Base-by-base conservation (phyloP, 1,140 invertebrate species). In the Arctopsyche grandis region DNA sequence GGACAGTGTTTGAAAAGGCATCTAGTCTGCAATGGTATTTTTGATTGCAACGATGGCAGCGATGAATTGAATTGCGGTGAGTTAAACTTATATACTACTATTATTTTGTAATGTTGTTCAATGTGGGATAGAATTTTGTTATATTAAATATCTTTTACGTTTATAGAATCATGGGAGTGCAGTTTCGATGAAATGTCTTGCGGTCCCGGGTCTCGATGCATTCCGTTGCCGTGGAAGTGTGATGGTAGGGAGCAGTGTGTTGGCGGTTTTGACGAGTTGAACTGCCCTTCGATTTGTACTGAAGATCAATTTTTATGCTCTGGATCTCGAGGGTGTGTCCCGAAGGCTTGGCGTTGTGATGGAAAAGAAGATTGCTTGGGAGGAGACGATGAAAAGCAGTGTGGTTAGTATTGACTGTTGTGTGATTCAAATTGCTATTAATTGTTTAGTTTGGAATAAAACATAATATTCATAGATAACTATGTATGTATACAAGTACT, bases 291-390 rank as follows among this genome's bases (percentile, higher is more conserved):
- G 58, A 87, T 86, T 56, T 92, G 91, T 81, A 86, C 85, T 0
- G 90, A 91, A 70, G 85, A 91, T 75, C 88, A 91, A 81, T 92
- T 90, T 82, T 85, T 90, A 0, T 92, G 91, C 80, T 85, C 88
- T 0, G 87, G 77, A 19, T 90, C 89, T 0, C 94, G 91, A 58
- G 94, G 94, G 5, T 93, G 92, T 83, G 90, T 93, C 79, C 82
- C 88, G 74, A 78, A 83, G 66, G 85, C 85, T 7, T 90, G 89
- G 89, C 85, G 90, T 21, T 98, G 96, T 85, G 95, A 97, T 85
- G 94, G 94, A 0, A 92, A 94, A 82, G 88, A 92, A 29, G 95
- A 97, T 85, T 97, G 96, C 85, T 83, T 85, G 9, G 88, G 89
- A 82, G 91, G 89, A 38, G 89, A 89, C 77, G 92, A 93, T 85